Evolutionary conservation across 2,888 invertebrate species (phyloP).

Genomic region (Calephelis perditalis): DNA sequence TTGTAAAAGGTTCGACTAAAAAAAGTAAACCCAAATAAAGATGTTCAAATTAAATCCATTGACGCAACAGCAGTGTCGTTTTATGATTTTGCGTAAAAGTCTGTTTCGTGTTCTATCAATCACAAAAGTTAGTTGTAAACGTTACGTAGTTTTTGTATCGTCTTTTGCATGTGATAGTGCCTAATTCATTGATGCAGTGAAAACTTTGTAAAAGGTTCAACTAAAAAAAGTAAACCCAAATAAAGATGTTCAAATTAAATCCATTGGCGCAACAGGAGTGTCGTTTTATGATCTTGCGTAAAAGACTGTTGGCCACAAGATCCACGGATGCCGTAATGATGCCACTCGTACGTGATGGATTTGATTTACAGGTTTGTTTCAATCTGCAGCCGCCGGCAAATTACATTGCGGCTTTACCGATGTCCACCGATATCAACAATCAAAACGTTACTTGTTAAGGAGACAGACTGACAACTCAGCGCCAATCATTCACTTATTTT

Average conservation of each 20-base stretch:
- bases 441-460: constrained; percentile 26
- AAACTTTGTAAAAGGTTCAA: no score
- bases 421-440: constrained; percentile 45
- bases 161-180: no score
- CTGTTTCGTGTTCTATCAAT: constrained; percentile 33
- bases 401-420: constrained; percentile 65
- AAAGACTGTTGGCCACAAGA: constrained; percentile 58
- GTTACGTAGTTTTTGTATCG: no score
- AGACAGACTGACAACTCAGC: constrained; percentile 10
- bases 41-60: constrained; percentile 4
- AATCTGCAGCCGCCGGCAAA: constrained; percentile 59
- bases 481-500: constrained; percentile 4
- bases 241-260: neutral
- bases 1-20: no score
- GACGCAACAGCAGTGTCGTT: constrained; percentile 20
- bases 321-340: constrained; percentile 56
- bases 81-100: constrained; percentile 35
- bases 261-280: constrained; percentile 7
- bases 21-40: no score
- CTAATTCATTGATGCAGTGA: no score
- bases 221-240: no score
- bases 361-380: constrained; percentile 70
- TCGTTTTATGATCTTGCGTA: constrained; percentile 33
- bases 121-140: no score
- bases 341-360: constrained; percentile 66